Conservation (phyloP, 2,888 invertebrate species). For the Lasiommata megera region DNA sequence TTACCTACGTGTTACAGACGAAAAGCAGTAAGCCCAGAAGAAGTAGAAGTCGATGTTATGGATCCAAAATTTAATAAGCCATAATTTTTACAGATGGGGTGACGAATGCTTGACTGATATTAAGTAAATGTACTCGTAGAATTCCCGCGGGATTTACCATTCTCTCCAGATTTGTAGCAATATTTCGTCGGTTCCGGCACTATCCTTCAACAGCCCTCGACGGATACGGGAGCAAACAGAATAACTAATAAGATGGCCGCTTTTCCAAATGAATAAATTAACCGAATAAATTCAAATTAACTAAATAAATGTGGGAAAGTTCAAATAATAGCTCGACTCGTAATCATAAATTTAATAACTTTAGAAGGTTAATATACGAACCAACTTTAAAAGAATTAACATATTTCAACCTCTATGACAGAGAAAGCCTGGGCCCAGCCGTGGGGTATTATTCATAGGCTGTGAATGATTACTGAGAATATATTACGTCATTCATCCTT, state of each 20-base stretch:
- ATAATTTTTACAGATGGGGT: neutral
- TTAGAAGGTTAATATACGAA: too few relatives aligned
- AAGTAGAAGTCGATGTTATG: too few relatives aligned
- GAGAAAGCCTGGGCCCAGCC: too few relatives aligned
- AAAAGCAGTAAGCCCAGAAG: too few relatives aligned
- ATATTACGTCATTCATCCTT: too few relatives aligned
- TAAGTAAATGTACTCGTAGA: neutral
- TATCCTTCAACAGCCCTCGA: neutral
- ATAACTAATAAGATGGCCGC: conserved; percentile 8
- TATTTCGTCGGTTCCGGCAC: neutral
- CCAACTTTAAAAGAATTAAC: too few relatives aligned
- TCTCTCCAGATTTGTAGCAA: neutral
- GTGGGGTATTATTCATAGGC: too few relatives aligned
- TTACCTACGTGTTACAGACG: too few relatives aligned
- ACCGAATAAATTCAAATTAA: conserved; percentile 4
- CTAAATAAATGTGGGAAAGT: neutral
- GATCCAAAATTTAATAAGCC: neutral
- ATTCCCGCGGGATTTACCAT: neutral
- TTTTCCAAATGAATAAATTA: conserved; percentile 6
- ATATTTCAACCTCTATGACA: too few relatives aligned
- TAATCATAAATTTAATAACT: neutral
- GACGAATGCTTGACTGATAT: neutral
- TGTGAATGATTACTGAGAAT: too few relatives aligned
- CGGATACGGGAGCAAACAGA: neutral
- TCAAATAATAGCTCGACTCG: neutral